Percentiles rank a stretch among this genome's conserved stretches.
Evolutionary conservation across 1,140 invertebrate species (phyloP).

Genomic region (Laodelphax striatellus): DNA sequence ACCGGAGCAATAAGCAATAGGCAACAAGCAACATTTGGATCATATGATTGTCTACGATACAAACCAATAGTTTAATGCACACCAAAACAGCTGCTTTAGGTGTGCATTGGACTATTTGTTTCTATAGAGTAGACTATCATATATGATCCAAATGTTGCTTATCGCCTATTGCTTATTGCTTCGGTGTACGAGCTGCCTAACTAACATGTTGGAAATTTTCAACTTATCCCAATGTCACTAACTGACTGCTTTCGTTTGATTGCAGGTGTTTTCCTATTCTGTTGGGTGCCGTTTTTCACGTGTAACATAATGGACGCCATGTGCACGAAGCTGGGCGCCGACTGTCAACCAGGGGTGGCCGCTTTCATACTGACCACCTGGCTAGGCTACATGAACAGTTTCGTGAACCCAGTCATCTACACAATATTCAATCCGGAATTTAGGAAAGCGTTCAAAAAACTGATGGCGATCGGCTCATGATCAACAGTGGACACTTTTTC

Average conservation of each 20-base stretch:
- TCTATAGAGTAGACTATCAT: no score
- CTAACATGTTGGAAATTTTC: no score
- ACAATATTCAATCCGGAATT: slow-evolving; percentile 99
- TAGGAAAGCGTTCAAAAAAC: slow-evolving; percentile 94
- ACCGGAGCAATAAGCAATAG: no score
- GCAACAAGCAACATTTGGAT: no score
- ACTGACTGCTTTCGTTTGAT: background rate
- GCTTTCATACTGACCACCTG: slow-evolving; percentile 93
- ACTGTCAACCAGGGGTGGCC: slow-evolving; percentile 75
- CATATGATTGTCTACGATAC: no score
- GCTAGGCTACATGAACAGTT: slow-evolving; percentile 98
- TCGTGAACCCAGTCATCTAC: slow-evolving; percentile 96
- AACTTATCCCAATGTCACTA: no score
- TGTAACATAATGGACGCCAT: slow-evolving; percentile 96
- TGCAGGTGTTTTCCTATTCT: slow-evolving; percentile 87
- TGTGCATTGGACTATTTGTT: no score
- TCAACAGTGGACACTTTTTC: background rate
- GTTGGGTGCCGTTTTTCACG: slow-evolving; percentile 99
- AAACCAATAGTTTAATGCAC: no score
- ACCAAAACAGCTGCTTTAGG: no score
- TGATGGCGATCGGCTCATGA: slow-evolving; percentile 45
- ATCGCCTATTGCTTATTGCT: no score
- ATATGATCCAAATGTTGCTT: no score
- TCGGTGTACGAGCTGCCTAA: no score
- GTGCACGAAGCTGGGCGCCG: slow-evolving; percentile 67